Conservation (phyloP, 2,113 vertebrate species). For the Oplegnathus fasciatus region DNA sequence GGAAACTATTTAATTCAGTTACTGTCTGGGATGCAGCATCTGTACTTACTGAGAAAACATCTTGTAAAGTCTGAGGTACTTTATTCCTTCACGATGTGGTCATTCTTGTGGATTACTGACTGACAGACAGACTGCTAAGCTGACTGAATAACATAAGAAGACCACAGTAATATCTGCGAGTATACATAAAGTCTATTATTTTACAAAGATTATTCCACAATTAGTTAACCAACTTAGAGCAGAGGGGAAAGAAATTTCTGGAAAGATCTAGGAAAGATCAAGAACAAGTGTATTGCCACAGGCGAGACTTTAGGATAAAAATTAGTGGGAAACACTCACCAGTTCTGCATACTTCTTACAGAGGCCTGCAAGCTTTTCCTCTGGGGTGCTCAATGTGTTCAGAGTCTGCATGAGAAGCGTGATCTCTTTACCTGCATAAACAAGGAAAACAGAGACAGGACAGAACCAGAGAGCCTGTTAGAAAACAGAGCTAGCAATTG, state of each 20-base stretch:
- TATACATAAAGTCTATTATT: background rate
- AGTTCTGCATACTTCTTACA: constrained; percentile 99
- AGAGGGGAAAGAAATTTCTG: background rate
- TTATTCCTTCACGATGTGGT: background rate
- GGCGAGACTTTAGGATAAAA: background rate
- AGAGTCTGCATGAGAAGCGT: constrained; percentile 98
- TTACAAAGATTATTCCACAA: background rate
- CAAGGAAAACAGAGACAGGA: background rate
- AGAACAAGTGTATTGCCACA: background rate
- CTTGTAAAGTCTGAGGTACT: background rate
- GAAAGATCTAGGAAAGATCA: too few species aligned
- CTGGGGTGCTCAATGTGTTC: constrained; percentile 97
- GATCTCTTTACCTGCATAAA: constrained; percentile 93
- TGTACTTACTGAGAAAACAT: background rate
- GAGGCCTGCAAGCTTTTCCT: constrained; percentile 94
- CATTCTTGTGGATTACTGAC: background rate
- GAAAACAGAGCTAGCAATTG: background rate
- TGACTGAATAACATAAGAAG: background rate
- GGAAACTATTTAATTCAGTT: background rate
- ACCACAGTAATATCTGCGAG: background rate
- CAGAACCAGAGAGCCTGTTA: background rate
- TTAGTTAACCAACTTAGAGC: background rate
- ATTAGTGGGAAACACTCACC: constrained; percentile 83
- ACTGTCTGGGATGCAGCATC: background rate
- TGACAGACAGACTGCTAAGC: background rate